A percentile compares a stretch with the other conserved stretches of the same genome.
phyloP scores from a whole-genome alignment of 2,888 invertebrate genomes.

The Pristionchus japonicus region DNA sequence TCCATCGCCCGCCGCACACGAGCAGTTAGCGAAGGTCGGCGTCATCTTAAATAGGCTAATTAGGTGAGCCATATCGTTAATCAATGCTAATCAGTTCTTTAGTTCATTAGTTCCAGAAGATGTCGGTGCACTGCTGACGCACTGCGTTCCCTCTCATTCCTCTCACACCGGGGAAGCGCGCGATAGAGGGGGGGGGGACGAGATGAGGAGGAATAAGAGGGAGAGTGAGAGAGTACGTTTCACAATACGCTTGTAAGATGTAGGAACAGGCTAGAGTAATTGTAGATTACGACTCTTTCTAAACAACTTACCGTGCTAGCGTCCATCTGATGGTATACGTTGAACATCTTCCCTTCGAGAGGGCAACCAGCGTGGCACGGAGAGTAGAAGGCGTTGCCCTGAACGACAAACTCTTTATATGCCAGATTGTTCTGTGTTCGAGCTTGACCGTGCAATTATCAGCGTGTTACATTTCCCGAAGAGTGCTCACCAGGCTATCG shows the following conservation, averaged over 20 bases:
- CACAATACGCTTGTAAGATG: too few relatives aligned
- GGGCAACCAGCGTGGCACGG: conserved; percentile 75
- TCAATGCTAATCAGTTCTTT: too few relatives aligned
- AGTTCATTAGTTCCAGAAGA: too few relatives aligned
- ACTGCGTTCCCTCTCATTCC: too few relatives aligned
- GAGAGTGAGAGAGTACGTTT: too few relatives aligned
- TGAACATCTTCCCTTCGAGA: conserved; percentile 60
- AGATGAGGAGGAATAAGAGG: too few relatives aligned
- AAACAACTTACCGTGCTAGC: conserved; percentile 45
- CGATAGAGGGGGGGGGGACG: too few relatives aligned
- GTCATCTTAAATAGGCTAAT: neutral
- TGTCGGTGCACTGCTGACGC: too few relatives aligned
- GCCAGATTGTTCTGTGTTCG: neutral
- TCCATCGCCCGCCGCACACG: conserved; percentile 59
- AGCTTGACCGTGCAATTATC: neutral
- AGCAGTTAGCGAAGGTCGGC: conserved; percentile 52
- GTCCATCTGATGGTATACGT: conserved; percentile 52
- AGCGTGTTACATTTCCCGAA: neutral
- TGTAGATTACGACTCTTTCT: too few relatives aligned
- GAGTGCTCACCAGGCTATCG: conserved; percentile 50
- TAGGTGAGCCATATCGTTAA: neutral
- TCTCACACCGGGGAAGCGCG: too few relatives aligned
- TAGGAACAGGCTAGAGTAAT: too few relatives aligned
- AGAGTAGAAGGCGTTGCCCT: conserved; percentile 74
- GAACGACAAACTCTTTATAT: neutral